phyloP scores from a whole-genome alignment of 2,888 invertebrate genomes.

The Taphrorychus bicolor region DNA sequence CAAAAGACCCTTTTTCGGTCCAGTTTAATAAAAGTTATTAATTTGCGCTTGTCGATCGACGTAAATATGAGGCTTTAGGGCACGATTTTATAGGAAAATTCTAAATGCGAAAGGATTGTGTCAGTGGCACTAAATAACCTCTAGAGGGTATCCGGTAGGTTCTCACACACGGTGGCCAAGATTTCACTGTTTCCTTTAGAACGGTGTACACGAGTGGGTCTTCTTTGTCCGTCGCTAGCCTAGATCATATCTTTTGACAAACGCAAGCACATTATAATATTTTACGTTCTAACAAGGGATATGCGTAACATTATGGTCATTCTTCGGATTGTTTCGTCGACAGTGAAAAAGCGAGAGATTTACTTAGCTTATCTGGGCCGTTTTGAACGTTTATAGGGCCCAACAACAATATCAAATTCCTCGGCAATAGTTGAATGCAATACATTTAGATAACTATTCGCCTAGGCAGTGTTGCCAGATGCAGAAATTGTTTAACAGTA shows the following conservation, averaged over 20 bases:
- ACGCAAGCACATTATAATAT: constrained; percentile 25
- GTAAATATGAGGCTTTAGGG: background rate
- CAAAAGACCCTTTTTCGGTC: constrained; percentile 13
- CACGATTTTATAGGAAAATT: background rate
- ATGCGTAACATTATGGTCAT: constrained; percentile 28
- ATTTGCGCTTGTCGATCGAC: constrained; percentile 4
- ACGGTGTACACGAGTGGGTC: background rate
- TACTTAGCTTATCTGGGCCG: background rate
- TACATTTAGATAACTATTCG: background rate
- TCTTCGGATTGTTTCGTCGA: constrained; percentile 26
- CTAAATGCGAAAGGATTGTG: background rate
- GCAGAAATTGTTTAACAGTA: too few species aligned
- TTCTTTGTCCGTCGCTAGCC: constrained; percentile 15
- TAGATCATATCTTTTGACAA: constrained; percentile 27
- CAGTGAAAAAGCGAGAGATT: constrained; percentile 18
- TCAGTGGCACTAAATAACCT: background rate
- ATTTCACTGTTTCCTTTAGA: constrained; percentile 6
- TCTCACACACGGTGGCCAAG: constrained; percentile 7
- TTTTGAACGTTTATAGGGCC: background rate
- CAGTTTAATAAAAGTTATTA: constrained; percentile 24
- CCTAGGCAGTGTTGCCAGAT: background rate
- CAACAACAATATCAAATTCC: background rate
- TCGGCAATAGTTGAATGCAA: background rate
- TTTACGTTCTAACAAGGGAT: constrained; percentile 28
- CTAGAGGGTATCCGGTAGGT: background rate